Conservation (phyloP, 2,797 vertebrate genomes). For the Emydoidea blandingii region DNA sequence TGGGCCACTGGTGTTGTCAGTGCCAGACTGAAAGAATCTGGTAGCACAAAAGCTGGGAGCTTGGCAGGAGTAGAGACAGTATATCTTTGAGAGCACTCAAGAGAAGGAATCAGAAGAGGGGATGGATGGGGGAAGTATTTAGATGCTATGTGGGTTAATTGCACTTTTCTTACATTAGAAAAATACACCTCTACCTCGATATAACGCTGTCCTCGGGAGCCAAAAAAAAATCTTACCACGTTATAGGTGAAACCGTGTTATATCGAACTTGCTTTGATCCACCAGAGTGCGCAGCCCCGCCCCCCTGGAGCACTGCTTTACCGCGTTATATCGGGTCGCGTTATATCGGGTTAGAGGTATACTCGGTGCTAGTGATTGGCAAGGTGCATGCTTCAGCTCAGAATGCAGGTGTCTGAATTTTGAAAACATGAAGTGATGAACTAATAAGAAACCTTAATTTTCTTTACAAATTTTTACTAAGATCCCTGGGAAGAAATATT, state of each 20-base stretch:
- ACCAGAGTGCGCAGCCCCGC: too few species aligned
- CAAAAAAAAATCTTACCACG: too few species aligned
- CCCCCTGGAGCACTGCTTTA: too few species aligned
- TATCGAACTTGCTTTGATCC: too few species aligned
- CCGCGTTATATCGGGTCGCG: too few species aligned
- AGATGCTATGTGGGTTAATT: background rate
- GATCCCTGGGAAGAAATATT: fast-evolving
- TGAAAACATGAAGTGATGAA: background rate
- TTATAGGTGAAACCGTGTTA: too few species aligned
- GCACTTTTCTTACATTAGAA: background rate
- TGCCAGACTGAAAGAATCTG: constrained; percentile 53
- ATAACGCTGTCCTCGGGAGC: too few species aligned
- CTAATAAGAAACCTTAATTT: fast-evolving
- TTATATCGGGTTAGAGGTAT: too few species aligned
- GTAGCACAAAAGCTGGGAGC: constrained; percentile 59
- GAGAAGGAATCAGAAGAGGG: constrained; percentile 7
- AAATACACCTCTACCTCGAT: background rate
- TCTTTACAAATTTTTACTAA: background rate
- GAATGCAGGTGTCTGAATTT: fast-evolving
- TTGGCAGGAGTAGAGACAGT: constrained; percentile 14
- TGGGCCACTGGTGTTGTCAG: background rate
- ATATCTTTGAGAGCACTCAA: background rate
- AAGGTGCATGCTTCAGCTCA: background rate
- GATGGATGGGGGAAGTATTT: background rate
- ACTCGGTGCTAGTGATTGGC: background rate